Evolutionary conservation across 2,888 invertebrate species (phyloP), one percentile per base, ranked within the genome.

Genomic region (Acronicta alni): DNA sequence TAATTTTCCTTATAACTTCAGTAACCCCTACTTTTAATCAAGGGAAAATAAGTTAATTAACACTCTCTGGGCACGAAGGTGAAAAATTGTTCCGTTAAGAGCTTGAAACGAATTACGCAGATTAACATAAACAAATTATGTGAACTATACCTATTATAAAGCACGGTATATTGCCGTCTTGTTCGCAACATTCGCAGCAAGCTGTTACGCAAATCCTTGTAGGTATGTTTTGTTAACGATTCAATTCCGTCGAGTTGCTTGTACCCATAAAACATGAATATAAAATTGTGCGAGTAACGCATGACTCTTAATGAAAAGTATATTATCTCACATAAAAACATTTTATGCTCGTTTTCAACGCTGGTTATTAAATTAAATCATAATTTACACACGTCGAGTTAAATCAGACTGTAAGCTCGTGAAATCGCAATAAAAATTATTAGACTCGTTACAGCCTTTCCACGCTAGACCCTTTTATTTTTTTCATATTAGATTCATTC

Each of bases 301-400:
- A 87, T 88, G 87, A 89, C 84, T 90, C 86, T 85, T 90, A 91
- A 92, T 91, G 89, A 92, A 91, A 92, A 89, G 89, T 89, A 89
- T 91, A 91, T 91, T 91, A 92, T 90, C 88, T 86, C 86, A 75
- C 91, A 90, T 93, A 91, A 93, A 93, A 92, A 91, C 87, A 87
- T 89, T 92, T 91, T 88, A 91, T 83, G 87, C 84, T 84, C 88
- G 86, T 91, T 90, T 89, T 89, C 89, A 89, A 82, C 84, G 88
- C 72, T 71, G 85, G 89, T 90, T 92, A 91, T 93, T 91, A 92
- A 92, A 92, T 92, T 90, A 90, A 90, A 91, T 91, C 89, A 91
- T 91, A 92, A 93, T 92, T 91, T 92, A 92, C 90, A 90, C 91
- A 87, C 89, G 85, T 86, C 82, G 85, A 87, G 88, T 89, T 88